Evolutionary conservation across 2,113 vertebrate genomes (phyloP).

Genomic region (Sardina pilchardus): DNA sequence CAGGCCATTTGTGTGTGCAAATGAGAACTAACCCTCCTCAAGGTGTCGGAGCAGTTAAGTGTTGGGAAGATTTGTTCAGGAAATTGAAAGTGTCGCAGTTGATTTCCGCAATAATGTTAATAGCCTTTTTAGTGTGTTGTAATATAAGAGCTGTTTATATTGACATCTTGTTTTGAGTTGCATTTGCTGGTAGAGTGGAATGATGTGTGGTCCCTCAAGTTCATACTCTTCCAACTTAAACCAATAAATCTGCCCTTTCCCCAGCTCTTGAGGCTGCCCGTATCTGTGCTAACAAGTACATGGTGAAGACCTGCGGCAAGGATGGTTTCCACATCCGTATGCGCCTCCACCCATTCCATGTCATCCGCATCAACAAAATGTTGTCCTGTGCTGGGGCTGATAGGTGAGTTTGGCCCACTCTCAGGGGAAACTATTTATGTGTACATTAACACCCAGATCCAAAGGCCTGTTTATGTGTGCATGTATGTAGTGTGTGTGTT

Average conservation of each 20-base stretch:
- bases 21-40: background rate
- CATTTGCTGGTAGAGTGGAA: too few species aligned
- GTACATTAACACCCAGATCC: background rate
- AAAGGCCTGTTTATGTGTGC: too few species aligned
- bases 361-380: conserved; percentile 97
- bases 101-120: too few species aligned
- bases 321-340: conserved; percentile 93
- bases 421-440: background rate
- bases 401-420: conserved; percentile 68
- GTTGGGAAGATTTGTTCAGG: too few species aligned
- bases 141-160: too few species aligned
- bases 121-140: too few species aligned
- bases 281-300: conserved; percentile 91
- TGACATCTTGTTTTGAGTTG: too few species aligned
- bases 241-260: background rate
- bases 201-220: background rate
- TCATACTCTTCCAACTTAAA: background rate
- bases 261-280: conserved; percentile 86
- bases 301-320: conserved; percentile 96
- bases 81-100: too few species aligned
- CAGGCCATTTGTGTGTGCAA: background rate
- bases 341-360: conserved; percentile 90
- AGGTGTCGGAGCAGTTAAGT: too few species aligned
- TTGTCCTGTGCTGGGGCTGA: conserved; percentile 91
- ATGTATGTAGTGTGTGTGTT: too few species aligned